These are phyloP conservation scores for Triops cancriformis DNA, from an alignment of 1,140 invertebrate species.

Conservation along the genomic window DNA sequence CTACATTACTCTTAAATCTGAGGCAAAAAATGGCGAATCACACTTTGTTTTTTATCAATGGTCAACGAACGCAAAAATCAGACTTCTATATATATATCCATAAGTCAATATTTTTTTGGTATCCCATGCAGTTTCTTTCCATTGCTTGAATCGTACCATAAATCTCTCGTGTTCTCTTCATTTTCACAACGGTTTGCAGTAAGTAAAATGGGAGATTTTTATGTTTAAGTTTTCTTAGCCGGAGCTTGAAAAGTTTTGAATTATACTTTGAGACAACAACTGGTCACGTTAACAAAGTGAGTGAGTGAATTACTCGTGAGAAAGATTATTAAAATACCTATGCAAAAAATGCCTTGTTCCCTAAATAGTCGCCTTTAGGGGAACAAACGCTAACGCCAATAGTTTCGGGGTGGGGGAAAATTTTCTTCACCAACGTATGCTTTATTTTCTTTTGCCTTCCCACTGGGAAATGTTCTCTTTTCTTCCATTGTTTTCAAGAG, in stretches of 20 bases:
- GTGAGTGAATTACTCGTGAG: neutral
- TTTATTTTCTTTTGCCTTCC: constrained; percentile 10
- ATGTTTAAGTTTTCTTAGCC: neutral
- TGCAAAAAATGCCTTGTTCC: neutral
- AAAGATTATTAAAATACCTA: constrained; percentile 10
- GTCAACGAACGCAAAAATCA: constrained; percentile 6
- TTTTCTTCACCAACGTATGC: constrained; percentile 1
- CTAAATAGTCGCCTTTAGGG: neutral
- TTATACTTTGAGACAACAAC: neutral
- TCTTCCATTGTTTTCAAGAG: neutral
- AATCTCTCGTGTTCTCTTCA: neutral
- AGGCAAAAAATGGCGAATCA: constrained; percentile 13
- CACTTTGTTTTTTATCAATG: constrained; percentile 1
- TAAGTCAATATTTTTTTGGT: neutral
- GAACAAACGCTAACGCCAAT: neutral
- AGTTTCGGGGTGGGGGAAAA: neutral
- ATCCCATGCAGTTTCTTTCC: neutral
- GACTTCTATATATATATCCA: neutral
- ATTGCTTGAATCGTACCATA: neutral
- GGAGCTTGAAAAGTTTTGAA: neutral
- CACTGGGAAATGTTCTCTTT: neutral
- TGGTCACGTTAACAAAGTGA: neutral
- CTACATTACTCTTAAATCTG: constrained; percentile 11
- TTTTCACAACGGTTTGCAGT: neutral
- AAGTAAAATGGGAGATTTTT: neutral